phyloP scores from a whole-genome alignment of 2,797 vertebrate species.

The Phrynocephalus forsythii region DNA sequence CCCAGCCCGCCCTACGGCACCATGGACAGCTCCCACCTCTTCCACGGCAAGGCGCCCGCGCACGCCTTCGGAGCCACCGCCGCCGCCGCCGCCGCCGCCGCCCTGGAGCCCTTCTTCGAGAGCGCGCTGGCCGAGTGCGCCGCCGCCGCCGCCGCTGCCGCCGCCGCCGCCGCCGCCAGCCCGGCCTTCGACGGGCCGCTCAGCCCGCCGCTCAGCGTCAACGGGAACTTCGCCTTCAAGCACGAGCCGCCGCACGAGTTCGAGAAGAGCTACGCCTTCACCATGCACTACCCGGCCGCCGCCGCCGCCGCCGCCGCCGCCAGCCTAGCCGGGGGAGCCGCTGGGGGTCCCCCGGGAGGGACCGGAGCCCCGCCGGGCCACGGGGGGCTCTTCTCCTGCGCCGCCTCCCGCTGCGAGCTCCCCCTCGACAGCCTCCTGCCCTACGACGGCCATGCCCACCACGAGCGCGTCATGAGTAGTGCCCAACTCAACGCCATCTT shows the following conservation, averaged over 20 bases:
- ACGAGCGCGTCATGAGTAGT: conserved; percentile 92
- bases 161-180: conserved; percentile 82
- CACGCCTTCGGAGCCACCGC: conserved; percentile 88
- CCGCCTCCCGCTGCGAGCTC: conserved; percentile 87
- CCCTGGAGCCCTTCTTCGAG: conserved; percentile 94
- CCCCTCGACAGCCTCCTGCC: conserved; percentile 90
- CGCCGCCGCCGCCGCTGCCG: neutral
- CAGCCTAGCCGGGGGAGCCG: conserved; percentile 75
- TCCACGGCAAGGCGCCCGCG: conserved; percentile 89
- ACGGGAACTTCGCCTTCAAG: conserved; percentile 98
- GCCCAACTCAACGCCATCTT: conserved; percentile 95
- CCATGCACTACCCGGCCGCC: conserved; percentile 85
- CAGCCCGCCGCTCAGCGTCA: conserved; percentile 96
- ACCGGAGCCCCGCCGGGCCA: conserved; percentile 71
- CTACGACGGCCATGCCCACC: conserved; percentile 91
- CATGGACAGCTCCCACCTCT: conserved; percentile 97
- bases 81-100: conserved; percentile 58
- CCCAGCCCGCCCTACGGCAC: conserved; percentile 96
- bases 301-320: conserved; percentile 52
- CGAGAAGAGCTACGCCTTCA: conserved; percentile 91
- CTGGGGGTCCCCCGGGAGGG: no score
- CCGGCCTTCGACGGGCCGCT: conserved; percentile 94
- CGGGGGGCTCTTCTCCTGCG: conserved; percentile 81
- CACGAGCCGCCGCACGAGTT: conserved; percentile 88
- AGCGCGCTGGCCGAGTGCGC: conserved; percentile 87